These are phyloP conservation scores for Chaetoderma sp. DNA, from an alignment of 2,888 invertebrate genomes.

Conservation along the genomic window DNA sequence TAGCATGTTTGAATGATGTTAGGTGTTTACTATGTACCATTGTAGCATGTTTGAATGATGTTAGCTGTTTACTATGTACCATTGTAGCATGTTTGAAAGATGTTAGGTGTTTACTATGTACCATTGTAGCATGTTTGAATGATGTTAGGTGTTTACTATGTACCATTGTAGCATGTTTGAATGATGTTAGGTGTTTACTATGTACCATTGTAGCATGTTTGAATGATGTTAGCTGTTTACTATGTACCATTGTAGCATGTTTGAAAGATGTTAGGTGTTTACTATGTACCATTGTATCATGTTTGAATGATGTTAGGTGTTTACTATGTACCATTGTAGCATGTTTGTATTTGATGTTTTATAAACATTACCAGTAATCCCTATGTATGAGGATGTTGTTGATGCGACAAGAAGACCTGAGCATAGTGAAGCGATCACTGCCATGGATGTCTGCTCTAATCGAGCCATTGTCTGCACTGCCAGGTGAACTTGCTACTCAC, in stretches of 20 bases:
- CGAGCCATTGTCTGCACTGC: constrained; percentile 54
- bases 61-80: too few species aligned
- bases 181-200: too few species aligned
- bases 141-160: too few species aligned
- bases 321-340: neutral
- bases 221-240: neutral
- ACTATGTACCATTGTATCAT: neutral
- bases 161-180: too few species aligned
- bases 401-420: constrained; percentile 47
- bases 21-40: too few species aligned
- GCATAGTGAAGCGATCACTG: constrained; percentile 54
- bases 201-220: too few species aligned
- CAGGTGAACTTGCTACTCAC: constrained; percentile 45
- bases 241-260: neutral
- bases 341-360: neutral
- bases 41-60: too few species aligned
- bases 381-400: constrained; percentile 42
- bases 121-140: too few species aligned
- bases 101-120: too few species aligned
- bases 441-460: constrained; percentile 51
- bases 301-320: neutral
- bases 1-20: too few species aligned
- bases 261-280: neutral
- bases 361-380: constrained; percentile 39
- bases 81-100: too few species aligned